A percentile compares a stretch with the other conserved stretches of the same genome.
Evolutionary conservation across 2,113 vertebrate genomes (phyloP).

Genomic region (Cynoglossus semilaevis): DNA sequence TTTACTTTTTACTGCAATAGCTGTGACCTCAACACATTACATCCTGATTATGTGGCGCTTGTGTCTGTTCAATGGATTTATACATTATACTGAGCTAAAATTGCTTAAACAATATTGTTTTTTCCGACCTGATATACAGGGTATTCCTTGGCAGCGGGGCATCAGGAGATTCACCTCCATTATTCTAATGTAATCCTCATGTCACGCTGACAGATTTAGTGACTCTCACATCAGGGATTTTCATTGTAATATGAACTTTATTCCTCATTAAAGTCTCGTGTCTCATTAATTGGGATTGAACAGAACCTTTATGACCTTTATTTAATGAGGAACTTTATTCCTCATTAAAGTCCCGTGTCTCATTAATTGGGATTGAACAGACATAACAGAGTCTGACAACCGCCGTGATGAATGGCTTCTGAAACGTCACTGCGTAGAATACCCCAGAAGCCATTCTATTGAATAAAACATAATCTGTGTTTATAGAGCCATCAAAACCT

Average conservation of each 20-base stretch:
- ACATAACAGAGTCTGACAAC: conserved; percentile 56
- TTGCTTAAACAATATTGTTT: too few species aligned
- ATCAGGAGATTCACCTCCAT: conserved; percentile 51
- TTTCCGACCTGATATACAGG: conserved; percentile 20
- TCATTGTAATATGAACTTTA: conserved; percentile 47
- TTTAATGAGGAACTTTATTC: too few species aligned
- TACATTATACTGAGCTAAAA: too few species aligned
- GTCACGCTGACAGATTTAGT: conserved; percentile 53
- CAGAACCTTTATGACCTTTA: too few species aligned
- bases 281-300: conserved; percentile 49
- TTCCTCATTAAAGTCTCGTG: conserved; percentile 52
- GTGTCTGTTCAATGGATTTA: too few species aligned
- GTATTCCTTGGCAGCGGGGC: conserved; percentile 26
- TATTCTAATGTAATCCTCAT: conserved; percentile 42
- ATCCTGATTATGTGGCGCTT: too few species aligned
- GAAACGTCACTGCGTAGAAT: conserved; percentile 59
- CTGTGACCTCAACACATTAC: conserved; percentile 4
- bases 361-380: conserved; percentile 44
- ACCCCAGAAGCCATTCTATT: conserved; percentile 43
- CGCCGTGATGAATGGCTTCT: conserved; percentile 58
- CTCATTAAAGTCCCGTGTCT: conserved; percentile 53
- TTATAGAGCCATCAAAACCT: conserved; percentile 48
- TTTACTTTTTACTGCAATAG: conserved; percentile 16
- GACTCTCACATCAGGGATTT: conserved; percentile 38
- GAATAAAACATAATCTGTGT: conserved; percentile 64